A percentile compares a stretch with the other conserved stretches of the same genome.
Evolutionary conservation across 2,113 vertebrate species (phyloP).

Genomic region (Bos taurus): ARS-UCD2.0 NC_037348.1:68142001-68142500

Average conservation of each 20-base stretch:
- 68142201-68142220: rapidly evolving
- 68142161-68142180: not conserved
- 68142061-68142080: not conserved
- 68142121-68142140: rapidly evolving
- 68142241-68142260: not conserved
- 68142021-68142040: not conserved
- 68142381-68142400: not conserved
- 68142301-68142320: not conserved
- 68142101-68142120: not conserved
- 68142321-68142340: not conserved
- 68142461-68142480: rapidly evolving
- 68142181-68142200: not conserved
- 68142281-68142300: not conserved
- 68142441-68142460: not conserved
- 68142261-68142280: not conserved
- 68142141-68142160: not conserved
- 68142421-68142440: not conserved
- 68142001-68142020: not conserved
- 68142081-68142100: not conserved
- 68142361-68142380: not conserved
- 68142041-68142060: not conserved
- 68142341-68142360: not conserved
- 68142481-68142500: rapidly evolving
- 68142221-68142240: not conserved
- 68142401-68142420: rapidly evolving